phyloP scores from a whole-genome alignment of 1,140 invertebrate genomes.

The Penaeus vannamei region DNA sequence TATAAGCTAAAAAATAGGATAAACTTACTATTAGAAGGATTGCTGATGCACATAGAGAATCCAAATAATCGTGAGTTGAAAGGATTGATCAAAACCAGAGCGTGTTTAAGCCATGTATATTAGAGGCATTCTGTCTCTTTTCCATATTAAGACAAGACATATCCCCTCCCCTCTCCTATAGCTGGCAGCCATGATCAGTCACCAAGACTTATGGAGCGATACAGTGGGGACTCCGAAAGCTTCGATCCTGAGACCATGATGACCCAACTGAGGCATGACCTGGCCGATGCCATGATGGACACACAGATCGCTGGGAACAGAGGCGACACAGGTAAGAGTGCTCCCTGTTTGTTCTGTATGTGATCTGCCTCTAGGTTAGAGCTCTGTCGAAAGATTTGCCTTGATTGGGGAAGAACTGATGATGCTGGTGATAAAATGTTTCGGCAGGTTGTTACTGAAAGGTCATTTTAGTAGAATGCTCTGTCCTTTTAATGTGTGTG shows the following conservation, averaged over 20 bases:
- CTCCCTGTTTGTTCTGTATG: neutral
- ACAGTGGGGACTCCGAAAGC: constrained; percentile 76
- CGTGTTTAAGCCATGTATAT: no score
- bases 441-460: no score
- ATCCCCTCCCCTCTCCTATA: constrained; percentile 62
- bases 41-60: no score
- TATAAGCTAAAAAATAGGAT: no score
- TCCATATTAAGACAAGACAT: neutral
- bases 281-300: constrained; percentile 95
- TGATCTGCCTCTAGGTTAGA: neutral
- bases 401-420: no score
- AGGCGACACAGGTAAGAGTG: constrained; percentile 77
- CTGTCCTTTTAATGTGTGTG: no score
- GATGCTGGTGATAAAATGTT: no score
- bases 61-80: no score
- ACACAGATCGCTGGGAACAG: constrained; percentile 75
- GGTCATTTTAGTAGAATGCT: no score
- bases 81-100: no score
- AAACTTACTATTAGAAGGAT: no score
- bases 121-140: no score
- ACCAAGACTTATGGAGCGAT: constrained; percentile 84
- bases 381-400: neutral
- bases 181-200: constrained; percentile 91
- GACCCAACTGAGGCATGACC: constrained; percentile 86
- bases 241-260: constrained; percentile 76